A percentile compares a stretch with the other conserved stretches of the same genome.
Evolutionary conservation across 1,140 invertebrate species (phyloP).

Genomic region (Drosophila saltans): DNA sequence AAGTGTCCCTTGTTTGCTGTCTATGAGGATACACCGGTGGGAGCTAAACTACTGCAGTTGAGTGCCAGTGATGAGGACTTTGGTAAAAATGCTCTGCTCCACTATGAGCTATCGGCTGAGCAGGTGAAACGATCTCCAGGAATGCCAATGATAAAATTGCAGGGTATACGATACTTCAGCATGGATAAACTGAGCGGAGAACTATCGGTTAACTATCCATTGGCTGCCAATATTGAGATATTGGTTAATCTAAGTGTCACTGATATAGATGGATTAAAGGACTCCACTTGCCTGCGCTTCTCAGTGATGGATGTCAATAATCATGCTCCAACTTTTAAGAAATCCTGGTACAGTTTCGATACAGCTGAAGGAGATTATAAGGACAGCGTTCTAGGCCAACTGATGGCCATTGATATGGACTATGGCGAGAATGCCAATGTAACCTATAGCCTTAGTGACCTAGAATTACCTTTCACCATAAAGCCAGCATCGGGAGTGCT

Average conservation of each 20-base stretch:
- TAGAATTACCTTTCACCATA: slow-evolving; percentile 89
- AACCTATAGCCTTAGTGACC: slow-evolving; percentile 88
- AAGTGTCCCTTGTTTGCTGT: slow-evolving; percentile 87
- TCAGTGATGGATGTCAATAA: slow-evolving; percentile 92
- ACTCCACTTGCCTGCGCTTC: slow-evolving; percentile 88
- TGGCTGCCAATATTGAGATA: slow-evolving; percentile 91
- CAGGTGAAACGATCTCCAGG: slow-evolving; percentile 84
- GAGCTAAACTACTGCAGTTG: slow-evolving; percentile 90
- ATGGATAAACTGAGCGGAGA: slow-evolving; percentile 90
- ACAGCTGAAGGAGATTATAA: slow-evolving; percentile 90
- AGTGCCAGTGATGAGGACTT: slow-evolving; percentile 92
- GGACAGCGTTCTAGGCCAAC: slow-evolving; percentile 88
- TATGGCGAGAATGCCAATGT: slow-evolving; percentile 90
- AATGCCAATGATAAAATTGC: slow-evolving; percentile 78
- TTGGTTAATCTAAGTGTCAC: slow-evolving; percentile 89
- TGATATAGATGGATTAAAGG: slow-evolving; percentile 89
- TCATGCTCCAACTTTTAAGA: slow-evolving; percentile 92
- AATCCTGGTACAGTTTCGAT: slow-evolving; percentile 92
- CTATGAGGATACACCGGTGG: slow-evolving; percentile 90
- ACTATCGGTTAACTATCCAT: slow-evolving; percentile 88
- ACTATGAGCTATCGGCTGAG: slow-evolving; percentile 89
- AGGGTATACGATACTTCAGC: slow-evolving; percentile 87
- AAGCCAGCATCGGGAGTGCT: slow-evolving; percentile 89
- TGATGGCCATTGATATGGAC: slow-evolving; percentile 90
- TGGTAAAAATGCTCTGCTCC: slow-evolving; percentile 89